These are phyloP conservation scores for Eledone cirrhosa DNA, from an alignment of 2,888 invertebrate species.

Conservation along the genomic window DNA sequence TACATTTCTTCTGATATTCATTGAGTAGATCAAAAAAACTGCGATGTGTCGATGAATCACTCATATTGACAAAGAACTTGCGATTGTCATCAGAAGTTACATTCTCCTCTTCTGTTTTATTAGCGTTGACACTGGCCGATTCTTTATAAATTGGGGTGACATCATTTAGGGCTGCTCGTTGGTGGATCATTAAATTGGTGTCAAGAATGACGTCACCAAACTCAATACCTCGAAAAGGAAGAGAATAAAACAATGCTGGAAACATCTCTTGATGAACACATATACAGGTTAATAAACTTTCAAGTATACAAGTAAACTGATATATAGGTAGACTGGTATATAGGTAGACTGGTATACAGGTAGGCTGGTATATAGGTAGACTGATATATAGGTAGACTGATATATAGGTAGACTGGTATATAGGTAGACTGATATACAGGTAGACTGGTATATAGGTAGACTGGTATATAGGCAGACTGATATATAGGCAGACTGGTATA, in stretches of 20 bases:
- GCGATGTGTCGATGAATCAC: constrained; percentile 32
- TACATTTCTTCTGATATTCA: constrained; percentile 42
- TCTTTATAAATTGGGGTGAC: neutral
- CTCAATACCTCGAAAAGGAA: constrained; percentile 9
- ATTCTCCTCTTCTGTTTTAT: neutral
- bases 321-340: neutral
- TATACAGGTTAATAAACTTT: neutral
- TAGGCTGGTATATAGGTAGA: too few relatives aligned
- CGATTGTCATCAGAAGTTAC: neutral
- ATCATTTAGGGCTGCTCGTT: too few relatives aligned
- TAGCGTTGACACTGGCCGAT: neutral
- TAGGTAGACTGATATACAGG: too few relatives aligned
- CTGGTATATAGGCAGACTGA: too few relatives aligned
- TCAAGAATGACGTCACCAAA: constrained; percentile 14
- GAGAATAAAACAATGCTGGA: neutral
- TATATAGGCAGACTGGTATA: too few relatives aligned
- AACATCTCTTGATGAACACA: neutral
- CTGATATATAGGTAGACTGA: too few relatives aligned
- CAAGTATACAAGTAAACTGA: neutral
- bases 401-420: too few relatives aligned
- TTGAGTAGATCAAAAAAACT: constrained; percentile 43
- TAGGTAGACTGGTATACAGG: too few relatives aligned
- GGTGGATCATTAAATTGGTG: neutral
- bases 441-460: too few relatives aligned
- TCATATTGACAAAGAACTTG: neutral